phyloP scores from a whole-genome alignment of 2,888 invertebrate species.

The Drosophila rellima region DNA sequence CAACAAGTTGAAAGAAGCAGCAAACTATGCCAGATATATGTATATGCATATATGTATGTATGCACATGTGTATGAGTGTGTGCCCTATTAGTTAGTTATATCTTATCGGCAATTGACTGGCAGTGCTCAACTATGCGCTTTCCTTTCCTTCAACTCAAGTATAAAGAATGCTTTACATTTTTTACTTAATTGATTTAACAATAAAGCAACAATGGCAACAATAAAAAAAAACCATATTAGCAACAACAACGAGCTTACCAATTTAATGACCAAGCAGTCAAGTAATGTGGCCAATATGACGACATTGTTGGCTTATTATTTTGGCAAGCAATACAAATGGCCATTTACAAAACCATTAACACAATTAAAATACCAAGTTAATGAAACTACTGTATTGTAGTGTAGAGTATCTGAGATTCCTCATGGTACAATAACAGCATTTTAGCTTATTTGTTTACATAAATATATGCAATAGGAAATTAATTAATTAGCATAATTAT shows the following conservation, averaged over 20 bases:
- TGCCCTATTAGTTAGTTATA: slow-evolving; percentile 56
- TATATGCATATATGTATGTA: not conserved
- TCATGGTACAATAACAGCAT: not conserved
- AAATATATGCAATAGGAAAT: slow-evolving; percentile 63
- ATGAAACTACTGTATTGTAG: not conserved
- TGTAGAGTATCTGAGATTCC: slow-evolving; percentile 24
- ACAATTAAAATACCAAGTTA: slow-evolving; percentile 1
- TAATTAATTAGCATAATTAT: slow-evolving; percentile 76
- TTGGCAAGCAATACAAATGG: slow-evolving; percentile 11
- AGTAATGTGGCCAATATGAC: slow-evolving; percentile 29
- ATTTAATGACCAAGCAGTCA: slow-evolving; percentile 25
- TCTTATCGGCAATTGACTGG: slow-evolving; percentile 67
- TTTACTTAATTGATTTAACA: slow-evolving; percentile 64
- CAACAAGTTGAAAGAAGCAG: slow-evolving; percentile 36
- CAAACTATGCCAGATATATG: slow-evolving; percentile 65
- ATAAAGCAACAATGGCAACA: slow-evolving; percentile 17
- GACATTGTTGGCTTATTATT: slow-evolving; percentile 39
- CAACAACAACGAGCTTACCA: slow-evolving; percentile 23
- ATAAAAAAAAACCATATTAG: not conserved
- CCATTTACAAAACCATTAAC: slow-evolving; percentile 43
- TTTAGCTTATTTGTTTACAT: slow-evolving; percentile 22
- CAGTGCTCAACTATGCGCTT: slow-evolving; percentile 56
- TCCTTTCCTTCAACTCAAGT: slow-evolving; percentile 38
- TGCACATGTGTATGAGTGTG: slow-evolving; percentile 10
- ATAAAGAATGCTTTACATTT: slow-evolving; percentile 53